Percentiles rank a stretch among this genome's conserved stretches.
These are phyloP conservation scores for Augochlora pura DNA, from an alignment of 1,140 invertebrate genomes.

Conservation along the genomic window DNA sequence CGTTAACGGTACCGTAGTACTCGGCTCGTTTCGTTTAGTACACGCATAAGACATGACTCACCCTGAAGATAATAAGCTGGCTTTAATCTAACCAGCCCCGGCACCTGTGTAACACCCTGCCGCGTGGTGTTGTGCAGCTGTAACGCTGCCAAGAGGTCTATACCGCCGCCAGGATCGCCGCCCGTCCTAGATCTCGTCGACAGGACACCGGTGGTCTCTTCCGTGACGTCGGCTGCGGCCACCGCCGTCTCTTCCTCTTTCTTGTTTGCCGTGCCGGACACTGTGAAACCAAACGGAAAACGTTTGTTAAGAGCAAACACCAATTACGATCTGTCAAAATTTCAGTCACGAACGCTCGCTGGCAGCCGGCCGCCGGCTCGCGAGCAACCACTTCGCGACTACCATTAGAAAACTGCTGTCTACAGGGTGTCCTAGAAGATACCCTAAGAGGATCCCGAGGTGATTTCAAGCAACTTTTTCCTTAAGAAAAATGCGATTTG, in stretches of 20 bases:
- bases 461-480: no score
- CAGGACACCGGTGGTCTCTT: constrained; percentile 59
- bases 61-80: constrained; percentile 83
- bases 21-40: background rate
- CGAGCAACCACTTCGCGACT: no score
- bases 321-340: background rate
- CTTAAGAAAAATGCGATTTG: no score
- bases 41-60: constrained; percentile 61
- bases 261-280: constrained; percentile 74
- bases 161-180: constrained; percentile 73
- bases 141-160: constrained; percentile 83
- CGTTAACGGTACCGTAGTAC: no score
- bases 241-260: constrained; percentile 72
- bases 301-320: constrained; percentile 15
- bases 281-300: constrained; percentile 62
- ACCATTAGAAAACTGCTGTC: no score
- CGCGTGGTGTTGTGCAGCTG: constrained; percentile 82
- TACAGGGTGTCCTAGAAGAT: no score
- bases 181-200: constrained; percentile 67
- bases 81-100: constrained; percentile 81
- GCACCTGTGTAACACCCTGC: constrained; percentile 81
- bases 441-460: no score
- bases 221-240: constrained; percentile 53
- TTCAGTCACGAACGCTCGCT: no score
- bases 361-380: no score